These are phyloP conservation scores for Cryptops parisi DNA, from an alignment of 2,888 invertebrate genomes.

Conservation along the genomic window DNA sequence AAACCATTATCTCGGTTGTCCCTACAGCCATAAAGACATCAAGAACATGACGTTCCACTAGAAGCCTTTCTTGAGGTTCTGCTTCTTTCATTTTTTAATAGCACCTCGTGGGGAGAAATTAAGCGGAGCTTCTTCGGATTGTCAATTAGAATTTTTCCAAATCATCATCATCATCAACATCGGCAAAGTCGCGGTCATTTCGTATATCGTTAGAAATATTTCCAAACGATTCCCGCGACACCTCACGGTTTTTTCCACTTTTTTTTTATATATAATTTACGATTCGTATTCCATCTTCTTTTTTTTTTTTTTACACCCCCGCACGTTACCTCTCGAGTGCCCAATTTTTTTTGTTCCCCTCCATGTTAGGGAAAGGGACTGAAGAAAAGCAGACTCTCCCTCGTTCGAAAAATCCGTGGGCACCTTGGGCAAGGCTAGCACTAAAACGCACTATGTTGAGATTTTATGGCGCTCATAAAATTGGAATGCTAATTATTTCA, in stretches of 20 bases:
- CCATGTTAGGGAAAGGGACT: neutral
- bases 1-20: too few species aligned
- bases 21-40: too few species aligned
- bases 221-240: neutral
- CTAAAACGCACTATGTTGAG: constrained; percentile 11
- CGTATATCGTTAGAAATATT: neutral
- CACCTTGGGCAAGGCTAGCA: constrained; percentile 13
- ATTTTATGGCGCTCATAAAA: constrained; percentile 14
- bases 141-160: constrained; percentile 12
- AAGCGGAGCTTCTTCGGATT: constrained; percentile 7
- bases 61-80: too few species aligned
- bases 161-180: too few species aligned
- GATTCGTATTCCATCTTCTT: neutral
- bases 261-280: neutral
- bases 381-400: too few species aligned
- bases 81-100: constrained; percentile 11
- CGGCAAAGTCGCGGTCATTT: neutral
- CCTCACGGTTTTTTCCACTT: neutral
- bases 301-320: constrained; percentile 5
- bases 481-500: constrained; percentile 15
- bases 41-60: too few species aligned
- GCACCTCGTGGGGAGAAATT: constrained; percentile 12
- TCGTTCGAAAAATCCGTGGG: neutral
- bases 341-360: neutral
- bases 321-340: neutral